Conservation (phyloP, 2,797 vertebrate genomes). For the Cygnus olor region DNA sequence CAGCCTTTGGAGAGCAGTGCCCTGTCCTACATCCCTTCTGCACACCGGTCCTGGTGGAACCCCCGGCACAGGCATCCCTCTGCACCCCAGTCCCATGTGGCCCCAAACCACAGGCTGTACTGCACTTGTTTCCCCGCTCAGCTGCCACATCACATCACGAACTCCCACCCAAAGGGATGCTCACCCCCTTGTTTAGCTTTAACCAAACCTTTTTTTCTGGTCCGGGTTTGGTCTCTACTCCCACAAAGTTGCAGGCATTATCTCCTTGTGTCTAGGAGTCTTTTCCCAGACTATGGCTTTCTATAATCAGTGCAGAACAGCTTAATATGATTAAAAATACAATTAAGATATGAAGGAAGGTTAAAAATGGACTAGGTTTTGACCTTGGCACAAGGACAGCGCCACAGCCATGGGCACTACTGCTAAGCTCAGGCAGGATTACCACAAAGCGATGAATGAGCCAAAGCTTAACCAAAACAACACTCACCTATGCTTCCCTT, state of each 20-base stretch:
- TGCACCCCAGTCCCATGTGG: fast-evolving
- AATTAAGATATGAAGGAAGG: background rate
- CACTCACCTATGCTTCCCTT: slow-evolving; percentile 84
- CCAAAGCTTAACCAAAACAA: background rate
- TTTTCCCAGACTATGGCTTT: background rate
- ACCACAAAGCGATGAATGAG: background rate
- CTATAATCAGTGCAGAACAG: background rate
- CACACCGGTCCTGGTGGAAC: fast-evolving
- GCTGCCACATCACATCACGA: background rate
- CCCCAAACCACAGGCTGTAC: background rate
- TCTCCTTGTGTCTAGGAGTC: background rate
- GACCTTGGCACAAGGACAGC: background rate
- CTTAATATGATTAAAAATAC: background rate
- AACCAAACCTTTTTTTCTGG: background rate
- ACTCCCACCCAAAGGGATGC: background rate
- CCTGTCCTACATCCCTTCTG: background rate
- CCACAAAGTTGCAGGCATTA: background rate
- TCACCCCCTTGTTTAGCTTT: background rate
- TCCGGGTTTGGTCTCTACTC: background rate
- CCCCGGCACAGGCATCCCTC: fast-evolving
- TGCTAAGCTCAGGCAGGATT: background rate
- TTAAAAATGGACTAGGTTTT: background rate
- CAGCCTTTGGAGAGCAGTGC: background rate
- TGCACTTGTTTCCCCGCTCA: background rate
- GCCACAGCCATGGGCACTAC: background rate